Base-by-base conservation (phyloP, 1,140 invertebrate genomes). In the Apocrypta bakeri region DNA sequence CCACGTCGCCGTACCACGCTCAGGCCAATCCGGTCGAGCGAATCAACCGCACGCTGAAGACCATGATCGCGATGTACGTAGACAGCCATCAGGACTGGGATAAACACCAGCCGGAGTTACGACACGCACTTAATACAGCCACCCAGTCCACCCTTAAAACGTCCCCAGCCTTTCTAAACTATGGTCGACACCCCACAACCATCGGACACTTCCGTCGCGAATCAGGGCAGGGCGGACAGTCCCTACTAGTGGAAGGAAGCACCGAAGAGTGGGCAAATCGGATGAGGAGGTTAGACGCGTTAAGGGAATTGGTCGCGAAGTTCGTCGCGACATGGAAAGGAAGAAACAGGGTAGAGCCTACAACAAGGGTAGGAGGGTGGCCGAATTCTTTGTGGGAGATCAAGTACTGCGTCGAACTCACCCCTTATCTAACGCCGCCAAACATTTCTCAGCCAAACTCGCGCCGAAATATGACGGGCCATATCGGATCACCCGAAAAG, bases 1-100 rank as follows among this genome's bases (percentile, higher is more conserved):
- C 87, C 7, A 87, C 85, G 0, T 87, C 89, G 0, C 37, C 87
- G 0, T 92, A 93, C 83, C 90, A 91, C 79, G 88, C 91, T 8
- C 87, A 90, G 71, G 84, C 89, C 0, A 92, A 93, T 75, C 88
- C 88, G 0, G 88, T 89, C 0, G 92, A 93, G 82, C 79, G 92
- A 11, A 88, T 88, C 8, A 93, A 93, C 79, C 66, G 89, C 27
- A 90, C 90, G 27, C 31, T 93, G 0, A 92, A 93, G 78, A 84
- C 86, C 0, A 89, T 90, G 85, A 83, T 93, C 0, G 79, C 86
- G 0, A 88, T 90, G 1, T 88, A 88, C n/a, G 87, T 92, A 8
- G 73, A 87, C 0, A 85, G 91, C 42, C 90, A 93, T 76, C 33
- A 42, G 6, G 73, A 75, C 1, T 93, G 90, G 91, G 84, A 88